Evolutionary conservation across 2,888 invertebrate species (phyloP), one percentile per base, ranked within the genome.

Genomic region (Diplazon laetatorius): DNA sequence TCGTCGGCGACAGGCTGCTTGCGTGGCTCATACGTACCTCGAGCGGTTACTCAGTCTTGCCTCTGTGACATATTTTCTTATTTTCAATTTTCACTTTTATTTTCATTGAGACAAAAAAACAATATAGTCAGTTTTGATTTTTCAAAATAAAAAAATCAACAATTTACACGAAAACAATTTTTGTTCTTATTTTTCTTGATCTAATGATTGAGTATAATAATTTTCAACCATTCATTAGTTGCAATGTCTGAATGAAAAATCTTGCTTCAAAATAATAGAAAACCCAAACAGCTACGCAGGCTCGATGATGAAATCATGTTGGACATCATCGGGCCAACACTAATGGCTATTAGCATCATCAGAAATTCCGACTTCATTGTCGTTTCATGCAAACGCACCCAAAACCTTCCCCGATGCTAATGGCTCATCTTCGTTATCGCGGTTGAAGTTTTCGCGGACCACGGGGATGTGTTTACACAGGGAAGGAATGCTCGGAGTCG

Each of bases 81-180:
- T 59, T 20, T 35, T 52, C 69, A 62, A n/a, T 57, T 20, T 62
- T 42, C 46, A 63, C 68, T 75, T 71, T 71, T 71, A 55, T 73
- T 71, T 66, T 69, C 25, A 50, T 76, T 68, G 42, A 75, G 72
- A 76, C 75, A 80, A 78, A n/a, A n/a, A n/a, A n/a, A n/a, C n/a
- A n/a, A n/a, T n/a, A n/a, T n/a, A n/a, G n/a, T n/a, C n/a, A n/a
- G n/a, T n/a, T n/a, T n/a, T n/a, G n/a, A n/a, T n/a, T n/a, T n/a
- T n/a, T n/a, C n/a, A n/a, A n/a, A n/a, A n/a, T n/a, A n/a, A n/a
- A n/a, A n/a, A n/a, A n/a, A n/a, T n/a, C n/a, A n/a, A n/a, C n/a
- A n/a, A n/a, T n/a, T n/a, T n/a, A n/a, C n/a, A n/a, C n/a, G n/a
- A n/a, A n/a, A n/a, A n/a, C n/a, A n/a, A n/a, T n/a, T n/a, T n/a